phyloP scores from a whole-genome alignment of 2,888 invertebrate genomes.

The Galeruca laticollis region DNA sequence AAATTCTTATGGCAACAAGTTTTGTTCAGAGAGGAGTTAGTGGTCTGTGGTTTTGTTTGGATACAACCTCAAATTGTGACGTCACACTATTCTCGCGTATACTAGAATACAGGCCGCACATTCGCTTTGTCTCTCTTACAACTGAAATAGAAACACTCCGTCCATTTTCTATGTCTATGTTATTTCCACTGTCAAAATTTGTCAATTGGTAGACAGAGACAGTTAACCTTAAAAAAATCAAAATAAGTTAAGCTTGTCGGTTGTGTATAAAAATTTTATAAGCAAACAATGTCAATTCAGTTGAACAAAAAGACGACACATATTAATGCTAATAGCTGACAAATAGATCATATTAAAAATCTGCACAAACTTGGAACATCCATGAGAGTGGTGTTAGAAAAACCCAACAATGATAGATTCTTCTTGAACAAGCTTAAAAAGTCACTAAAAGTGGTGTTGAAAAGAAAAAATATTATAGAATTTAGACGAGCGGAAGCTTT shows the following conservation, averaged over 20 bases:
- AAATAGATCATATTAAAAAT: slow-evolving; percentile 20
- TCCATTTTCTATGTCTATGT: too few relatives aligned
- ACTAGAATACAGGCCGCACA: too few relatives aligned
- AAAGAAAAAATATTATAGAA: slow-evolving; percentile 14
- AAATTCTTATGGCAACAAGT: too few relatives aligned
- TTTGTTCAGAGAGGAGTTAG: too few relatives aligned
- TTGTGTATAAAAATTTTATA: slow-evolving; percentile 13
- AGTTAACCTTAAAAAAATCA: slow-evolving; percentile 30
- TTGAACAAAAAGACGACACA: slow-evolving; percentile 2
- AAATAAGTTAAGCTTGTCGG: slow-evolving; percentile 14
- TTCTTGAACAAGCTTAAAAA: slow-evolving; percentile 12
- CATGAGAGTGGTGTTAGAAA: slow-evolving; percentile 35
- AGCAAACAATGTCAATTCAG: slow-evolving; percentile 19
- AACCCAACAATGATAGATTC: slow-evolving; percentile 20
- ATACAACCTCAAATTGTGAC: too few relatives aligned
- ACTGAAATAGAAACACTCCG: too few relatives aligned
- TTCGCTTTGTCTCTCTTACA: too few relatives aligned
- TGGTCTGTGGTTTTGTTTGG: too few relatives aligned
- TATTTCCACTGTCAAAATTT: slow-evolving; percentile 22
- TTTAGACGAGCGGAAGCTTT: slow-evolving; percentile 7
- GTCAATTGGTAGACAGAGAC: not conserved
- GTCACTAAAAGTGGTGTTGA: slow-evolving; percentile 24
- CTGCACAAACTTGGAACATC: slow-evolving; percentile 34
- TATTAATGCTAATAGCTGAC: slow-evolving; percentile 37
- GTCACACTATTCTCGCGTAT: too few relatives aligned